These are phyloP conservation scores for Rhopilema esculentum DNA, from an alignment of 30 jellyfish, hydroid and myxozoan genomes.

Conservation along the genomic window DNA sequence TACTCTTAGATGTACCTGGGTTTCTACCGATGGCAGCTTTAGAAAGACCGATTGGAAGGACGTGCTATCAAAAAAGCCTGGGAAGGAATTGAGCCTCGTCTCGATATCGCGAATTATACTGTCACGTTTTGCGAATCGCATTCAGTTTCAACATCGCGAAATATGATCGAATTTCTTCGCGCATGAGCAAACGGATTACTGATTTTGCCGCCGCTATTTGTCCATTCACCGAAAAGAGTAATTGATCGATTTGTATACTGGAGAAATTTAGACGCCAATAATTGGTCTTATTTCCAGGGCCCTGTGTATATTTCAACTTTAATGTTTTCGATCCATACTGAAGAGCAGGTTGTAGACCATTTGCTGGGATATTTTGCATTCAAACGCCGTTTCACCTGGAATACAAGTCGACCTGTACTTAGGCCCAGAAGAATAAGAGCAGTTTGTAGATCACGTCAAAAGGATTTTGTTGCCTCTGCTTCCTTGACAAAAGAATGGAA, in stretches of 20 bases:
- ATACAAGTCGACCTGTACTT: neutral
- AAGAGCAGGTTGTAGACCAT: neutral
- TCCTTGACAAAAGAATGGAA: neutral
- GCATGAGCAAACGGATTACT: slow-evolving; percentile 1
- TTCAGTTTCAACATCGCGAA: slow-evolving; percentile 16
- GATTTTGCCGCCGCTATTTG: slow-evolving; percentile 79
- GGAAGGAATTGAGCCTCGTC: slow-evolving; percentile 52
- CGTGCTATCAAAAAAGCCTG: slow-evolving; percentile 59
- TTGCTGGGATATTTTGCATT: neutral
- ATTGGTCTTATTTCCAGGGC: neutral
- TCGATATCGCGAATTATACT: slow-evolving; percentile 39
- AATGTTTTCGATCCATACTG: neutral
- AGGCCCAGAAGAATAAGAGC: neutral
- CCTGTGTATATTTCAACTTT: neutral
- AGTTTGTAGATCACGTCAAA: neutral
- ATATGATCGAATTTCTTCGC: slow-evolving; percentile 30
- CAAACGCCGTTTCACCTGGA: neutral
- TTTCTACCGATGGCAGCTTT: slow-evolving; percentile 30
- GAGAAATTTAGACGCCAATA: neutral
- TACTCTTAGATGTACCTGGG: neutral
- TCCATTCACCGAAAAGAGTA: slow-evolving; percentile 27
- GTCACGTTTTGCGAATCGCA: slow-evolving; percentile 11
- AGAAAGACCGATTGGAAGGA: slow-evolving; percentile 27
- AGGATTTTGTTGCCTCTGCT: neutral
- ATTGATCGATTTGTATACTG: neutral